Percentiles rank a stretch among this genome's conserved stretches.
Evolutionary conservation across 2,113 vertebrate species (phyloP).

Genomic region (Gadus chalcogrammus): DNA sequence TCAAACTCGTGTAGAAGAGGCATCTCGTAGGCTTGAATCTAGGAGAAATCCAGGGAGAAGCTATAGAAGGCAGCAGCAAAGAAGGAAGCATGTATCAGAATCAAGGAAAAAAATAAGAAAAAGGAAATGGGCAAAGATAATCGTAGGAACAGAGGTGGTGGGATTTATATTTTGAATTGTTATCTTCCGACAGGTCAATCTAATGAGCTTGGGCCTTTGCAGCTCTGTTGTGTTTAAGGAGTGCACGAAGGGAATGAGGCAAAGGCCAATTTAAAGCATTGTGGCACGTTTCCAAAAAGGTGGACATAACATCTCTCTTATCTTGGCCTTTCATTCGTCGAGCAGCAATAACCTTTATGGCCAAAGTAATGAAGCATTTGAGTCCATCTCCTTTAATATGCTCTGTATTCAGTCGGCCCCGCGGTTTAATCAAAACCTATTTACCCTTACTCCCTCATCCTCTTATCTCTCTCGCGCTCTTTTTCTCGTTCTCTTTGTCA

Average conservation of each 20-base stretch:
- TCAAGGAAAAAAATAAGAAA: too few relatives aligned
- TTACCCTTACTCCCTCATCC: conserved; percentile 65
- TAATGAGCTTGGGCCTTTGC: conserved; percentile 60
- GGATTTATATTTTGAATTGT: conserved; percentile 29
- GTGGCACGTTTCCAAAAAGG: conserved; percentile 58
- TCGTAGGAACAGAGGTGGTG: not conserved
- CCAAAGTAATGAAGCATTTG: conserved; percentile 66
- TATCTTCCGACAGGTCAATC: conserved; percentile 54
- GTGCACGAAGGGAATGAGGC: conserved; percentile 44
- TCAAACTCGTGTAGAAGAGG: too few relatives aligned
- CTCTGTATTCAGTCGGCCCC: conserved; percentile 59
- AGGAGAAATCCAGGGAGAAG: too few relatives aligned
- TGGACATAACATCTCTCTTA: conserved; percentile 54
- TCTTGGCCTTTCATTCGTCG: conserved; percentile 67
- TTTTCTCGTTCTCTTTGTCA: conserved; percentile 35
- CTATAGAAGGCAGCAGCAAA: too few relatives aligned
- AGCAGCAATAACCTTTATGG: conserved; percentile 70
- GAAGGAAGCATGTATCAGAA: too few relatives aligned
- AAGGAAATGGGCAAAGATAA: not conserved
- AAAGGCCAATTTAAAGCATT: conserved; percentile 65
- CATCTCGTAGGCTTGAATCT: too few relatives aligned
- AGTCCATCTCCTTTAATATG: conserved; percentile 65
- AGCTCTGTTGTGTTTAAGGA: conserved; percentile 50
- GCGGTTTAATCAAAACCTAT: conserved; percentile 66
- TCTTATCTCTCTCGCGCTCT: conserved; percentile 59